phyloP scores from a whole-genome alignment of 2,888 invertebrate genomes.

The Sesia bembeciformis region DNA sequence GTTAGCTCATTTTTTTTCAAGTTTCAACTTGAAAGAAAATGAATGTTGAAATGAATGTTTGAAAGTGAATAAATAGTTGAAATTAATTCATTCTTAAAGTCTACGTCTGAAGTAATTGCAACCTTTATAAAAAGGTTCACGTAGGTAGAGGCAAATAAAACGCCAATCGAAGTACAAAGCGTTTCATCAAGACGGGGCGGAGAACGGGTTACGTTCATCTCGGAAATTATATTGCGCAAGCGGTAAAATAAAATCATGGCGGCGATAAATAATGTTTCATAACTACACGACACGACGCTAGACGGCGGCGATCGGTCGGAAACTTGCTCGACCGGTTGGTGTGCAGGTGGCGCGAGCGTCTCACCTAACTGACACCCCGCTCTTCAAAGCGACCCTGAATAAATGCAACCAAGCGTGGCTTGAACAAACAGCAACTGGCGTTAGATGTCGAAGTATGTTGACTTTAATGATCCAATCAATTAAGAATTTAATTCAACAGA shows the following conservation, averaged over 20 bases:
- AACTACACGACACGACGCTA: slow-evolving; percentile 35
- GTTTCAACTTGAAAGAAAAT: no score
- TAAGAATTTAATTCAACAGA: neutral
- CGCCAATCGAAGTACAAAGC: neutral
- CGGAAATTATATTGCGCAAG: slow-evolving; percentile 44
- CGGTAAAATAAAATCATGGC: slow-evolving; percentile 46
- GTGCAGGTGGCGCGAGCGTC: slow-evolving; percentile 42
- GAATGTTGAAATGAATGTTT: no score
- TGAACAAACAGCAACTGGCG: neutral
- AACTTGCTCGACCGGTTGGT: slow-evolving; percentile 47
- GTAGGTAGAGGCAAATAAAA: neutral
- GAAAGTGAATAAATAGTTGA: no score
- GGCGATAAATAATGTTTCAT: slow-evolving; percentile 52
- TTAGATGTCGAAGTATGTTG: neutral
- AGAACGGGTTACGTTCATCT: slow-evolving; percentile 19
- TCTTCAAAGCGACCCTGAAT: slow-evolving; percentile 39
- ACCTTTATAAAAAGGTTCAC: neutral
- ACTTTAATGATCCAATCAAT: neutral
- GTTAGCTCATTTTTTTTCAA: no score
- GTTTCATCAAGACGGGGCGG: slow-evolving; percentile 9
- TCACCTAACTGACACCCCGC: slow-evolving; percentile 18
- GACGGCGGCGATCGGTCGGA: slow-evolving; percentile 22
- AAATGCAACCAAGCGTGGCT: slow-evolving; percentile 15
- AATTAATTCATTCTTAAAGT: no score
- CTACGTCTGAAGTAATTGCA: neutral